Percentiles rank a stretch among this genome's conserved stretches.
Evolutionary conservation across 2,888 invertebrate species (phyloP).

Genomic region (Temnothorax ravouxi): DNA sequence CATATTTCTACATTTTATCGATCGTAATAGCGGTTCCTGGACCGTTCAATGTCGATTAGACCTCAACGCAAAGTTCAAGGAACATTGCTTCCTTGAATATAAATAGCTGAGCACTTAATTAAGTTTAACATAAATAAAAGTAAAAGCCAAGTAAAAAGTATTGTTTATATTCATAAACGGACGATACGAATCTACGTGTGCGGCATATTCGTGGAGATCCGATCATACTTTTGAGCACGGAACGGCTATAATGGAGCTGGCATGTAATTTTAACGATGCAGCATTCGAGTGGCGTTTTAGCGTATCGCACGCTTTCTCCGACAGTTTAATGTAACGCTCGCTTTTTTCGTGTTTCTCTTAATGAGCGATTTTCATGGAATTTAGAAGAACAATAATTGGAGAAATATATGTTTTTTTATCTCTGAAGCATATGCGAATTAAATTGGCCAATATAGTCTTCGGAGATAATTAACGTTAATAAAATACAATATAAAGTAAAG

Average conservation of each 20-base stretch:
- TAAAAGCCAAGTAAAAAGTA: constrained; percentile 17
- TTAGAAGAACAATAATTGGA: constrained; percentile 17
- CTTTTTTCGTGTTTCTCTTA: constrained; percentile 51
- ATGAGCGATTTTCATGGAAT: constrained; percentile 18
- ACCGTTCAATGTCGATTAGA: neutral
- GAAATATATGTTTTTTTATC: neutral
- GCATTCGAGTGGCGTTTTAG: constrained; percentile 57
- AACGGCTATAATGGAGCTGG: constrained; percentile 23
- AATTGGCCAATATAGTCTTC: neutral
- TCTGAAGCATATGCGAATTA: neutral
- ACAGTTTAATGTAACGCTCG: constrained; percentile 59
- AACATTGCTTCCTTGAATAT: neutral
- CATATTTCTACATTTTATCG: neutral
- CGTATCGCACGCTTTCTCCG: constrained; percentile 69
- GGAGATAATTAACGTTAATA: neutral
- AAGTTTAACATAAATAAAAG: constrained; percentile 9
- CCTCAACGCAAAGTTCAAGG: neutral
- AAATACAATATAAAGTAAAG: neutral
- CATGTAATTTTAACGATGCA: constrained; percentile 58
- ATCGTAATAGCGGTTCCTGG: neutral
- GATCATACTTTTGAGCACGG: constrained; percentile 45
- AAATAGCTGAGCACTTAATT: neutral
- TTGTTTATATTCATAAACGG: constrained; percentile 38
- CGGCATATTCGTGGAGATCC: constrained; percentile 28
- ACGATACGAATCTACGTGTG: constrained; percentile 34